phyloP scores from a whole-genome alignment of 2,113 vertebrate species.

The Polypterus bichir region DNA sequence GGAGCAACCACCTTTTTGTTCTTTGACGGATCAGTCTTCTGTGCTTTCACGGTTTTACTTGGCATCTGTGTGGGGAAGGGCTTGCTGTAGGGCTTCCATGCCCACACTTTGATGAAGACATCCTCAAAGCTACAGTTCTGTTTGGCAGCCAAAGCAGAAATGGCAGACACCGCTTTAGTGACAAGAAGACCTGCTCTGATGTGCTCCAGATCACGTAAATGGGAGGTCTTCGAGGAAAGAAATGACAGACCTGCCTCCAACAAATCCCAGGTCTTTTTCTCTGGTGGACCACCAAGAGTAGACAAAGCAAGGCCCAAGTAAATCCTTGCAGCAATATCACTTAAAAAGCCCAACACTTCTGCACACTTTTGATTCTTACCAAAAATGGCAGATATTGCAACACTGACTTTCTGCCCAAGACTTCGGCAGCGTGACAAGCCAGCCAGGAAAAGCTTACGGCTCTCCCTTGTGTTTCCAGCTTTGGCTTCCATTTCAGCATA shows the following conservation, averaged over 20 bases:
- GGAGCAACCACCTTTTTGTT: slow-evolving; percentile 16
- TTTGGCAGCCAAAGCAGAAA: slow-evolving; percentile 38
- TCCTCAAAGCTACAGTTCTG: slow-evolving; percentile 30
- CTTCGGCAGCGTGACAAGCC: slow-evolving; percentile 40
- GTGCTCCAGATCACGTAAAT: slow-evolving; percentile 34
- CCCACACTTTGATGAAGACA: slow-evolving; percentile 54
- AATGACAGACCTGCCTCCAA: slow-evolving; percentile 59
- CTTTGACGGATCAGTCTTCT: slow-evolving; percentile 18
- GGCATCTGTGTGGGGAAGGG: too few relatives aligned
- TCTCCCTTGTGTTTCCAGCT: slow-evolving; percentile 14
- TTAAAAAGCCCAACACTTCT: slow-evolving; percentile 29
- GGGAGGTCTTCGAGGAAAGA: slow-evolving; percentile 29
- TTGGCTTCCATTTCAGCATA: slow-evolving; percentile 34
- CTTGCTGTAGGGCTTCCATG: slow-evolving; percentile 35
- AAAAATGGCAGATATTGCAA: too few relatives aligned
- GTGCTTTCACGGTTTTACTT: too few relatives aligned
- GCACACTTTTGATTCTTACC: slow-evolving; percentile 1
- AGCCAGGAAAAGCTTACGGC: slow-evolving; percentile 33
- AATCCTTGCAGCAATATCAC: slow-evolving; percentile 47
- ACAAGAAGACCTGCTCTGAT: slow-evolving; percentile 55
- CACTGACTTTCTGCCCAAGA: slow-evolving; percentile 10
- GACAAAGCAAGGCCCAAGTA: slow-evolving; percentile 51
- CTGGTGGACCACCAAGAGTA: slow-evolving; percentile 23
- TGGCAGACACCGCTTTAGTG: slow-evolving; percentile 43
- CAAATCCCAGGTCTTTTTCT: slow-evolving; percentile 43